Percentiles rank a stretch among this genome's conserved stretches.
Conservation (phyloP, 2,113 vertebrate species). For the Gymnobelideus leadbeateri region DNA sequence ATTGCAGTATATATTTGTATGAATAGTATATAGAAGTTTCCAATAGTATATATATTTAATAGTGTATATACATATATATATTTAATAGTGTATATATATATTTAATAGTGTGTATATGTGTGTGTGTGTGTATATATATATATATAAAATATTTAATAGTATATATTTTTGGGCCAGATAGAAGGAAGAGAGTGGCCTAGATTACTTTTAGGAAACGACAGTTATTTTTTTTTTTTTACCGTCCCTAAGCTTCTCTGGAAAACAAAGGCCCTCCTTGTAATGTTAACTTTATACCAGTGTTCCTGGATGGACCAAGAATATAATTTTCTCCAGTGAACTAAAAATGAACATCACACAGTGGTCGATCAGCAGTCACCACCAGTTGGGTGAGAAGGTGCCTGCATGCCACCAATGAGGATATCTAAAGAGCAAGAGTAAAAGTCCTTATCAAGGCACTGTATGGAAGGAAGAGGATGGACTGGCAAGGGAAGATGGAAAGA, state of each 20-base stretch:
- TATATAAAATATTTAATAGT: too few species aligned
- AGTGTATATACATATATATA: too few species aligned
- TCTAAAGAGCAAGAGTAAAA: background rate
- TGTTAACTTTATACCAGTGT: background rate
- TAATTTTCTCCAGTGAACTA: background rate
- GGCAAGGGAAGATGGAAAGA: background rate
- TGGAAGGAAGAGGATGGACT: background rate
- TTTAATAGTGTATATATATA: too few species aligned
- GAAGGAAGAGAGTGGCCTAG: background rate
- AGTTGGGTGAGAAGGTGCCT: background rate
- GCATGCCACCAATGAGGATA: background rate
- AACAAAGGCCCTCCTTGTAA: background rate
- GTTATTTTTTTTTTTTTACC: background rate
- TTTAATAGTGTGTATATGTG: too few species aligned
- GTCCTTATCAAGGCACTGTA: background rate
- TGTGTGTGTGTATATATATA: too few species aligned
- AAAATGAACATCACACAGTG: background rate
- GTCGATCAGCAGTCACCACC: background rate
- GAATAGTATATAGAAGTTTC: background rate
- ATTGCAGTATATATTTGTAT: background rate
- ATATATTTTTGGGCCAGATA: background rate
- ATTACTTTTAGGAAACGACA: background rate
- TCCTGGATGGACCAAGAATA: background rate
- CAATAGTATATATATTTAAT: too few species aligned
- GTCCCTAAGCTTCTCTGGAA: background rate